phyloP scores from a whole-genome alignment of 2,113 vertebrate species.

The Ceratotherium simum region DNA sequence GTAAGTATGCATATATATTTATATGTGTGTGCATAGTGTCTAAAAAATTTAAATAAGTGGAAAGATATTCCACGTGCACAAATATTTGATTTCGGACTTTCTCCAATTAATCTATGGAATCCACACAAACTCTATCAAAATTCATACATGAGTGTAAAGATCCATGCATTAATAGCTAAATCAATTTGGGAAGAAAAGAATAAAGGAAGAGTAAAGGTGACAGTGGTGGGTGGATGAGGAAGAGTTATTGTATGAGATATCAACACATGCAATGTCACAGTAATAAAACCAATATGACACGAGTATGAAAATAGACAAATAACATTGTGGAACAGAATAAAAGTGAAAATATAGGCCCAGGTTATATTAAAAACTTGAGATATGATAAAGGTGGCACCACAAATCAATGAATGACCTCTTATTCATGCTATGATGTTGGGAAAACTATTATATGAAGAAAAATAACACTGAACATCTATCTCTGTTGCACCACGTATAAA shows the following conservation, averaged over 20 bases:
- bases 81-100: not conserved
- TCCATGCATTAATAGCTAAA: not conserved
- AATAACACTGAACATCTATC: not conserved
- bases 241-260: not conserved
- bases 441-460: not conserved
- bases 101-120: not conserved
- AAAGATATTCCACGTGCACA: not conserved
- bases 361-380: not conserved
- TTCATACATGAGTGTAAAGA: not conserved
- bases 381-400: not conserved
- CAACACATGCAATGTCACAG: not conserved
- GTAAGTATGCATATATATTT: not conserved
- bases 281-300: not conserved
- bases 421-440: not conserved
- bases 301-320: not conserved
- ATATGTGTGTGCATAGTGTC: not conserved
- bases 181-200: not conserved
- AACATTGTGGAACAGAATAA: not conserved
- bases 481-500: not conserved
- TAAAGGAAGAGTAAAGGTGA: not conserved
- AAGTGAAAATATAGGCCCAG: not conserved
- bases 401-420: not conserved
- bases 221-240: not conserved
- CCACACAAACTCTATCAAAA: not conserved
- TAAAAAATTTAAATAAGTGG: not conserved